Evolutionary conservation across 1,140 invertebrate species (phyloP), one percentile per base, ranked within the genome.

Genomic region (Drosophila nigromelanica): DNA sequence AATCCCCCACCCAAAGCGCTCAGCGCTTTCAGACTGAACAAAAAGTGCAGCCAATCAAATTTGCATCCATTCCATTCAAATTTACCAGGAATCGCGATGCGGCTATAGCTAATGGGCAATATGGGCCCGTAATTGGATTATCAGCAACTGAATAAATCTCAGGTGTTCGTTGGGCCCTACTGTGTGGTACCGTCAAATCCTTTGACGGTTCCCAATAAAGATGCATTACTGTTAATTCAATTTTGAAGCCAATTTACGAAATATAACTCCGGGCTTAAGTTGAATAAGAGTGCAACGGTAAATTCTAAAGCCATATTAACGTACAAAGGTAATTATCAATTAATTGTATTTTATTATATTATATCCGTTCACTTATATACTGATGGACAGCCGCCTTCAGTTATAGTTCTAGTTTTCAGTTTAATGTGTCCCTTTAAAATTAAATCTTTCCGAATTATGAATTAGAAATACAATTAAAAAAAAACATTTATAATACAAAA

Each of bases 111-210:
- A 85, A 83, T 86, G 73, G 80, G 62, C 80, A 85, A 86, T 85
- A 72, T 55, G 39, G 62, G 15, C 39, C n/a, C 50, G 43, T 80
- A 83, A 83, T 80, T 83, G 80, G 80, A 83, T 83, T 85, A 83
- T 80, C 37, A 42, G 56, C 52, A 62, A 71, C 35, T 64, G 62
- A 76, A 69, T 54, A 47, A 33, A 35, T 51, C 45, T 15, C 52
- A 55, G 47, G 24, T 51, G 52, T 11, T 62, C 10, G 11, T 10
- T 30, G 12, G 48, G 7, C 1, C 45, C 8, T 3, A n/a, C 12
- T 6, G 5, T 10, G 48, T 15, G 45, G 10, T 45, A 18, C 21
- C 12, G 48, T 24, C 40, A 33, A 48, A 5, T 42, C 21, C 35
- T 12, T 21, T 35, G 56, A 2, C 24, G 8, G 48, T 12, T 51